These are phyloP conservation scores for Mormyrops attenuatus DNA, from an alignment of 2,797 vertebrate species.

Conservation along the genomic window DNA sequence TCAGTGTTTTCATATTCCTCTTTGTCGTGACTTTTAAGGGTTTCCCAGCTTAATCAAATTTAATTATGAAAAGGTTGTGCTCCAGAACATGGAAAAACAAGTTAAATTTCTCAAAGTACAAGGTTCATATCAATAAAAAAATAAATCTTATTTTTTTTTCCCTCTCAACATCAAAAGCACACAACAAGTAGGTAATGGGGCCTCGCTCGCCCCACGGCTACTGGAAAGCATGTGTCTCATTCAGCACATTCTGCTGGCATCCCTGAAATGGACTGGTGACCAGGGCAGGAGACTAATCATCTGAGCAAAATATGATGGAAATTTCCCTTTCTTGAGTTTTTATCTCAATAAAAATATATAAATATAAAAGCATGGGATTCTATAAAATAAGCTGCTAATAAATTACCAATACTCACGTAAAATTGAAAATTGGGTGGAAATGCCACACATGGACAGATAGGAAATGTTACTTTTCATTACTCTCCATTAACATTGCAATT, in stretches of 20 bases:
- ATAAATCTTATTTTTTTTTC: neutral
- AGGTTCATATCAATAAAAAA: neutral
- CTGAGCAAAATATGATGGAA: slow-evolving; percentile 19
- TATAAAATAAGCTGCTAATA: neutral
- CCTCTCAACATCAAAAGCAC: neutral
- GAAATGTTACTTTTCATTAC: neutral
- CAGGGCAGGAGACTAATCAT: slow-evolving; percentile 5
- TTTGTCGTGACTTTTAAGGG: slow-evolving; percentile 45
- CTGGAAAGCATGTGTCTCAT: slow-evolving; percentile 33
- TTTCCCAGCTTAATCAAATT: slow-evolving; percentile 48
- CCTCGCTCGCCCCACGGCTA: neutral
- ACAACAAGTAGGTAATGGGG: neutral
- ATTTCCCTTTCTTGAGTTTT: neutral
- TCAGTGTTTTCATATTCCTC: slow-evolving; percentile 39
- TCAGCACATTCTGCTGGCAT: slow-evolving; percentile 27
- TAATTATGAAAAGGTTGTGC: slow-evolving; percentile 47
- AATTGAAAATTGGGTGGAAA: neutral
- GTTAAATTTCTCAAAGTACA: neutral
- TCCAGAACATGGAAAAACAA: slow-evolving; percentile 26
- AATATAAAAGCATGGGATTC: neutral
- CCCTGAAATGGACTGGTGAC: slow-evolving; percentile 35
- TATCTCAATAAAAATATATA: neutral
- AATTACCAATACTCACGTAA: neutral
- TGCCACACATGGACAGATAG: neutral
- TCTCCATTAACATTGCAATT: neutral